Percentiles rank a stretch among this genome's conserved stretches.
These are phyloP conservation scores for Spilogale gracilis DNA, from an alignment of 2,113 vertebrate species.

Conservation along the genomic window DNA sequence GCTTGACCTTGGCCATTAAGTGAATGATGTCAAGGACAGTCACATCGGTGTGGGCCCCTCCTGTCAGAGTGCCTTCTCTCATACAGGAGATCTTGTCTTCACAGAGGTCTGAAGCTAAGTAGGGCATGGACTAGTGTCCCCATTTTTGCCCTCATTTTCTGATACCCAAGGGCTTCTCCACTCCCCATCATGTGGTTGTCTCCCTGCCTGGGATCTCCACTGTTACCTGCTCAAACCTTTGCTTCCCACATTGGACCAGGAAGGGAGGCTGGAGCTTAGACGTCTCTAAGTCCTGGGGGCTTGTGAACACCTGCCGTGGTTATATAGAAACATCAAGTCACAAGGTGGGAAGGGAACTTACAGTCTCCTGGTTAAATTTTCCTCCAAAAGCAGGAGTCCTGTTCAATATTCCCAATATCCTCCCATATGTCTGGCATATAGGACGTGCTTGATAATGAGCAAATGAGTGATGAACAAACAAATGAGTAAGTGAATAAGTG, in stretches of 20 bases:
- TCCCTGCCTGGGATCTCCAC: neutral
- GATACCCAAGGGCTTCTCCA: conserved; percentile 59
- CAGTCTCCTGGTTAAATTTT: neutral
- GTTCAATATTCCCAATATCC: neutral
- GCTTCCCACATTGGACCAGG: neutral
- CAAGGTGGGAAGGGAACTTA: no score
- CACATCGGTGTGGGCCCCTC: neutral
- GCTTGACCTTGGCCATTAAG: no score
- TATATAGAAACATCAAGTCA: rapidly evolving
- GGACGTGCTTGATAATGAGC: neutral
- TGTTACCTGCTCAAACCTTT: neutral
- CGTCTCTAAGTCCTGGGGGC: no score
- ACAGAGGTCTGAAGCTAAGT: conserved; percentile 61
- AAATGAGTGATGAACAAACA: neutral
- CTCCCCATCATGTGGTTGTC: neutral
- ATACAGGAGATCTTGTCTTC: neutral
- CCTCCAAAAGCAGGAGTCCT: neutral
- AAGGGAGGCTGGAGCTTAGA: neutral
- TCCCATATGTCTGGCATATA: neutral
- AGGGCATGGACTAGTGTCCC: conserved; percentile 72
- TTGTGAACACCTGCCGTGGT: rapidly evolving
- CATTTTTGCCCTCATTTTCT: conserved; percentile 80
- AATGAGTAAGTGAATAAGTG: neutral
- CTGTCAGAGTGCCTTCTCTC: neutral
- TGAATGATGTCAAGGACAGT: conserved; percentile 31